Conservation (phyloP, 2,797 vertebrate genomes). For the Tenualosa thibaudeaui region DNA sequence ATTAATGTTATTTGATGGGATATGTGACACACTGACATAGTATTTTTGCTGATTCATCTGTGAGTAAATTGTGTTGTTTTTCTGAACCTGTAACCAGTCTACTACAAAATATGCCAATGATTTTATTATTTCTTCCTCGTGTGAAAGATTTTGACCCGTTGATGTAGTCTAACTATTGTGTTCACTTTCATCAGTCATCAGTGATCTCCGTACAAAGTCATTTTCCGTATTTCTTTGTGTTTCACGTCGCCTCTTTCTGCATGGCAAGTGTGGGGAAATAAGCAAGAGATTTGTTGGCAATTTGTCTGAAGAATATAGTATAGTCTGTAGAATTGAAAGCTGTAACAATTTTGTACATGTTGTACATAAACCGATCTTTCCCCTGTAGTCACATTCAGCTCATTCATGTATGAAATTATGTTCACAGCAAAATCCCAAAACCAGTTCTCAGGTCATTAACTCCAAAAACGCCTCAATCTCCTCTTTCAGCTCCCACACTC, state of each 20-base stretch:
- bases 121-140: no score
- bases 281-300: slow-evolving; percentile 40
- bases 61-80: no score
- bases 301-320: slow-evolving; percentile 50
- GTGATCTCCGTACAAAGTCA: slow-evolving; percentile 48
- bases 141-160: no score
- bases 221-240: slow-evolving; percentile 46
- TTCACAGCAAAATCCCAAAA: slow-evolving; percentile 41
- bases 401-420: slow-evolving; percentile 38
- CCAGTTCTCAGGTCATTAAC: slow-evolving; percentile 1
- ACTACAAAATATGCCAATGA: no score
- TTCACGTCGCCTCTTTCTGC: not conserved
- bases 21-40: no score
- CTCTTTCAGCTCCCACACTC: not conserved
- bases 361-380: slow-evolving; percentile 20
- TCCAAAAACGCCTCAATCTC: not conserved
- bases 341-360: slow-evolving; percentile 42
- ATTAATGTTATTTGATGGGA: no score
- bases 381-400: slow-evolving; percentile 34
- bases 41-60: no score
- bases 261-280: slow-evolving; percentile 46
- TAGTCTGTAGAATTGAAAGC: slow-evolving; percentile 50
- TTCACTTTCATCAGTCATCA: slow-evolving; percentile 28
- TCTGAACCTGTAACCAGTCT: no score
- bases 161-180: no score